Percentiles rank a stretch among this genome's conserved stretches.
These are phyloP conservation scores for Lateolabrax maculatus DNA, from an alignment of 2,797 vertebrate genomes.

Conservation along the genomic window DNA sequence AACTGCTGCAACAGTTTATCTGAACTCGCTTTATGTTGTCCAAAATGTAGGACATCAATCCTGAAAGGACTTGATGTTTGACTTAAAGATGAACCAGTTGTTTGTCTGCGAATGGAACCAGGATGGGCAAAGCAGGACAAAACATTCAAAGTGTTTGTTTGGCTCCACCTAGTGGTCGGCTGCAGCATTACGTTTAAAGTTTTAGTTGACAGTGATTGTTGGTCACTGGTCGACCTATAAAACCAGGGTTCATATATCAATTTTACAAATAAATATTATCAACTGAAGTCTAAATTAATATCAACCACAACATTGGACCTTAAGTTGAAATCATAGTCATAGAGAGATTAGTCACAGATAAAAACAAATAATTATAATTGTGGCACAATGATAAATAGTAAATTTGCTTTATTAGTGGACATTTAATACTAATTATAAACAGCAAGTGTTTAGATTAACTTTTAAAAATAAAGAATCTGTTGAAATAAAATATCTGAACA, in stretches of 20 bases:
- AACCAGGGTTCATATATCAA: background rate
- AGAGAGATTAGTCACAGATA: too few species aligned
- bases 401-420: constrained; percentile 67
- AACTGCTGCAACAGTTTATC: background rate
- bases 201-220: background rate
- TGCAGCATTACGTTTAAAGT: accelerated
- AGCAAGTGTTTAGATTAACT: constrained; percentile 53
- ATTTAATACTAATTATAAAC: constrained; percentile 45
- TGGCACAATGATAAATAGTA: constrained; percentile 3
- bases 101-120: constrained; percentile 5
- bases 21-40: background rate
- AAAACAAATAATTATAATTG: background rate
- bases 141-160: background rate
- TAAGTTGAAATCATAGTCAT: too few species aligned
- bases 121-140: background rate
- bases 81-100: constrained; percentile 18
- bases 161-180: constrained; percentile 50
- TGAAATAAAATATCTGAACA: constrained; percentile 44
- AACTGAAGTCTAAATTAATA: background rate
- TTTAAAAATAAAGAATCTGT: constrained; percentile 52
- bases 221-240: accelerated
- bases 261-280: background rate
- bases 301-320: background rate
- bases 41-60: constrained; percentile 11
- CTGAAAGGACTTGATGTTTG: constrained; percentile 8